Conservation (phyloP, 2,888 invertebrate genomes). For the Thalpophila matura region DNA sequence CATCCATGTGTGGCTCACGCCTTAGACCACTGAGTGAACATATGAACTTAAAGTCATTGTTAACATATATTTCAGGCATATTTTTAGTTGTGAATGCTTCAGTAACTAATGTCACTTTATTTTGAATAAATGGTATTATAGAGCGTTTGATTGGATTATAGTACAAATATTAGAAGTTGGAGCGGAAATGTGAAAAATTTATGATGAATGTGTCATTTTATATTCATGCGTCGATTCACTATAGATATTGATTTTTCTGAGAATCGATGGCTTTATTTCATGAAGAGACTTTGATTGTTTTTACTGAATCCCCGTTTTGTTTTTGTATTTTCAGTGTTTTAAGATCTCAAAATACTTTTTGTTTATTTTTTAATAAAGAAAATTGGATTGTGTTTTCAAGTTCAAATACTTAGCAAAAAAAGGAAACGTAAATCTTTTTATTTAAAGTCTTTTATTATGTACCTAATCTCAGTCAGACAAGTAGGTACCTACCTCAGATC, state of each 20-base stretch:
- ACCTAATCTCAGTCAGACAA: too few species aligned
- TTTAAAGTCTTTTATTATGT: too few species aligned
- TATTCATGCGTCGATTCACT: neutral
- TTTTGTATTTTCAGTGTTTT: neutral
- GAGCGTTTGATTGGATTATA: neutral
- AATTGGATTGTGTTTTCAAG: too few species aligned
- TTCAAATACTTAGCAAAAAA: too few species aligned
- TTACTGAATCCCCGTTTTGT: neutral
- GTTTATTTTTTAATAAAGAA: too few species aligned
- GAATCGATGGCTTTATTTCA: neutral
- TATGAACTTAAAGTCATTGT: conserved; percentile 20
- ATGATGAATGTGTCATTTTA: neutral
- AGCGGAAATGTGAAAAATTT: neutral
- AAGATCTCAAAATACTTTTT: conserved; percentile 47
- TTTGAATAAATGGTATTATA: neutral
- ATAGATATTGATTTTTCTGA: too few species aligned
- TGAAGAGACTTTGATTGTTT: neutral
- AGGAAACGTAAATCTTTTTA: too few species aligned
- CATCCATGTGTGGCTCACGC: conserved; percentile 92
- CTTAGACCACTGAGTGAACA: conserved; percentile 68
- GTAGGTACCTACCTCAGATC: too few species aligned
- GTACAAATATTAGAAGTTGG: conserved; percentile 23
- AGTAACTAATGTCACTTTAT: conserved; percentile 24
- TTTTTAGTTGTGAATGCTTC: conserved; percentile 31
- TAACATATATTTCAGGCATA: conserved; percentile 9